Percentiles rank a stretch among this genome's conserved stretches.
Evolutionary conservation across 2,888 invertebrate genomes (phyloP).

Genomic region (Lysandra coridon): DNA sequence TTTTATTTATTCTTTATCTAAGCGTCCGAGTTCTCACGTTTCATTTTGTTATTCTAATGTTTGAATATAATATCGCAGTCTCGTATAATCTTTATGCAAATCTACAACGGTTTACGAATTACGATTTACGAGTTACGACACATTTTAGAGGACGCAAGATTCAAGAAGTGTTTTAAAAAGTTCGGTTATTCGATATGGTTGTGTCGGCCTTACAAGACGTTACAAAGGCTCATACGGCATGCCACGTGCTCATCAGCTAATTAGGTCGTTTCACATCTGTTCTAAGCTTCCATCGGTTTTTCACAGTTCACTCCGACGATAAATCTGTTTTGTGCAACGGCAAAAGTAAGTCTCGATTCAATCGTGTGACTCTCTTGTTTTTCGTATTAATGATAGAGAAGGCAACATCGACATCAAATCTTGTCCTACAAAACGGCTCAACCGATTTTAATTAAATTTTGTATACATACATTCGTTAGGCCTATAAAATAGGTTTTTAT

Average conservation of each 20-base stretch:
- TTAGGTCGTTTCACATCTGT: constrained; percentile 9
- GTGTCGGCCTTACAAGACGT: neutral
- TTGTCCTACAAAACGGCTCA: too few species aligned
- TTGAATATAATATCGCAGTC: neutral
- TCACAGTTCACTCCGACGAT: neutral
- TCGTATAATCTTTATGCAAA: neutral
- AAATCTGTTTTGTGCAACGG: too few species aligned
- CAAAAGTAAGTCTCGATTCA: too few species aligned
- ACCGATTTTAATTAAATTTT: too few species aligned
- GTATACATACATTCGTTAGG: too few species aligned
- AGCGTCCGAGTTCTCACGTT: neutral
- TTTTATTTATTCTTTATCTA: neutral
- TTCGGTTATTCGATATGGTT: neutral
- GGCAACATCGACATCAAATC: too few species aligned
- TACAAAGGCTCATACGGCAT: neutral
- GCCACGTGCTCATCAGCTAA: neutral
- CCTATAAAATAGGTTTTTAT: too few species aligned
- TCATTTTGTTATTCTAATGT: neutral
- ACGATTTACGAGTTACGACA: neutral
- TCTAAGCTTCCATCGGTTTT: neutral
- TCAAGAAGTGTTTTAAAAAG: neutral
- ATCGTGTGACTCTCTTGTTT: neutral
- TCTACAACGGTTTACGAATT: neutral
- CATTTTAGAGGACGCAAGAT: neutral
- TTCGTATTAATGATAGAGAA: neutral